Base-by-base conservation (phyloP, 2,113 vertebrate genomes). In the Merops nubicus region DNA sequence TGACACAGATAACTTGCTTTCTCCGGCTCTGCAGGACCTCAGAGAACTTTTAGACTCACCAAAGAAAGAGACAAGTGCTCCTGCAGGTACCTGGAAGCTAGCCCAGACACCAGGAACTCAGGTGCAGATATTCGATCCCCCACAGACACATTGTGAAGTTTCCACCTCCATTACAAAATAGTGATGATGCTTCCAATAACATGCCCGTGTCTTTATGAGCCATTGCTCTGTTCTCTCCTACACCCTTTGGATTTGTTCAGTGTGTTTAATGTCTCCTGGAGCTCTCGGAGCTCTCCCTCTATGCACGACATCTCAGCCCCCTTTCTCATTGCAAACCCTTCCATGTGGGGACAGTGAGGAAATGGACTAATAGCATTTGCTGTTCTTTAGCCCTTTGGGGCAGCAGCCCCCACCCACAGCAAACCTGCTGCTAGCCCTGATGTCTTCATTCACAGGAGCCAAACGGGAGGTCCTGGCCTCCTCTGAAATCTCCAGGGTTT, bases 91-190 rank as follows among this genome's bases (percentile, higher is more conserved):
- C 7, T 47, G 85, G 85, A 93, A 63, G 33, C 20, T 45, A 84
- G 73, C 62, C 65, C 76, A 90, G 83, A 83, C 43, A 84, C n/a
- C 40, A 64, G 28, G 51, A 94, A 83, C 40, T 90, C 80, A 78
- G 93, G 87, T 85, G 73, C 51, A 93, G 47, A 62, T n/a, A 70
- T 17, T 54, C 33, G 89, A 53, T n/a, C 29, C 63, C n/a, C 11
- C 1, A 22, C 17, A 12, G 15, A 20, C 36, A 34, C 20, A 42
- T 10, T 3, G 45, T 56, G 33, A 77, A 93, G 54, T 80, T 89
- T 57, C 73, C 77, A 64, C 65, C 77, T 93, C 90, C 89, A n/a
- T 86, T 67, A 43, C 38, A 79, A 96, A 93, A 95, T 54, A 69
- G 62, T 2, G 15, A 86, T 69, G 62, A 84, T 93, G 78, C 29